Conservation (phyloP, 2,797 vertebrate genomes). For the Bufotes viridis region DNA sequence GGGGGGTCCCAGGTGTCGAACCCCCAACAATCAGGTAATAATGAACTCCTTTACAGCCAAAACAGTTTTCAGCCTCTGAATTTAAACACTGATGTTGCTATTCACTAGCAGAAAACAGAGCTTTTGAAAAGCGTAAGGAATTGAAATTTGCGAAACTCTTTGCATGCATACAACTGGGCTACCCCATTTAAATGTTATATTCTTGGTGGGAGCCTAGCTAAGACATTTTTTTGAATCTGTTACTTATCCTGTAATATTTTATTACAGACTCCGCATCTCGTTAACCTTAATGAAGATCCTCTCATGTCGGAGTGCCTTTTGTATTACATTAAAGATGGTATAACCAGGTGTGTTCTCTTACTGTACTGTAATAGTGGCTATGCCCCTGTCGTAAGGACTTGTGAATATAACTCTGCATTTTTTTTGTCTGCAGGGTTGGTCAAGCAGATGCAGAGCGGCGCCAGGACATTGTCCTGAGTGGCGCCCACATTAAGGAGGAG, state of each 20-base stretch:
- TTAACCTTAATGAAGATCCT: slow-evolving; percentile 98
- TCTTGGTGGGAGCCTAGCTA: too few species aligned
- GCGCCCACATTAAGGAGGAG: slow-evolving; percentile 96
- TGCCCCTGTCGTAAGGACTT: too few species aligned
- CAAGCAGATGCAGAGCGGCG: slow-evolving; percentile 93
- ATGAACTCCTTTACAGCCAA: too few species aligned
- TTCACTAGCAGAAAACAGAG: too few species aligned
- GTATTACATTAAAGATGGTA: slow-evolving; percentile 99
- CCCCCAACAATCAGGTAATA: too few species aligned
- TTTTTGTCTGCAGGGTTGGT: slow-evolving; percentile 84
- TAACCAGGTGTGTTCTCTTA: slow-evolving; percentile 85
- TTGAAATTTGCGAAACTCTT: too few species aligned
- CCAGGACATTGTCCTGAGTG: slow-evolving; percentile 97
- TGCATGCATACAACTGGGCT: too few species aligned
- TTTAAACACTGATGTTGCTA: too few species aligned
- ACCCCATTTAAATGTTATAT: too few species aligned
- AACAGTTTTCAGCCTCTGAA: too few species aligned
- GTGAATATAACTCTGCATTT: neutral
- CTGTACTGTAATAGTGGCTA: neutral
- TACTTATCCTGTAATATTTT: slow-evolving; percentile 39
- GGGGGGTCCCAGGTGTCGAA: too few species aligned
- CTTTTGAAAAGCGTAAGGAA: too few species aligned
- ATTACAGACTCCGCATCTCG: slow-evolving; percentile 94
- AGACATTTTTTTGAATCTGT: neutral
- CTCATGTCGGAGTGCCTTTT: slow-evolving; percentile 99